Evolutionary conservation across 1,140 invertebrate genomes (phyloP).

Genomic region (Drosophila ercepeae): DNA sequence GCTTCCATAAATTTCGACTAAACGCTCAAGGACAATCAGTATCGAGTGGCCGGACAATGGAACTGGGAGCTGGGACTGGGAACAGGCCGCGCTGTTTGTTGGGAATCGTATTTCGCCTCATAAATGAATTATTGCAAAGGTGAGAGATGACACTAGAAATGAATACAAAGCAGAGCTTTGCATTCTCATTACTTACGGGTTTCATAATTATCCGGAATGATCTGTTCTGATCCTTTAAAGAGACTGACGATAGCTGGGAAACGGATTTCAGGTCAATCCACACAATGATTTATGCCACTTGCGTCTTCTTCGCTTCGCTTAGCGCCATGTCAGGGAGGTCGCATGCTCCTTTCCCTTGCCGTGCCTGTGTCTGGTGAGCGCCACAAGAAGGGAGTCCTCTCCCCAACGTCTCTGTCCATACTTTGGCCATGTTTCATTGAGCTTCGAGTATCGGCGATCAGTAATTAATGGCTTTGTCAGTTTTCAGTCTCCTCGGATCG

Average conservation of each 20-base stretch:
- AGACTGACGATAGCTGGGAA: too few species aligned
- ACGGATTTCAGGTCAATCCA: constrained; percentile 11
- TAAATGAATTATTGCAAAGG: constrained; percentile 48
- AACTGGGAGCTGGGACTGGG: background rate
- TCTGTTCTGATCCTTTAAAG: too few species aligned
- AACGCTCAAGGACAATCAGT: constrained; percentile 75
- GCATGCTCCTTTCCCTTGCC: constrained; percentile 11
- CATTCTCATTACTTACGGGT: too few species aligned
- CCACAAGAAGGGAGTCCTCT: constrained; percentile 1
- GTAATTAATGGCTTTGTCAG: constrained; percentile 79
- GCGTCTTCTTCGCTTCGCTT: constrained; percentile 63
- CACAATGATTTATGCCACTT: constrained; percentile 62
- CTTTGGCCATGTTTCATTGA: constrained; percentile 55
- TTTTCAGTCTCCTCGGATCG: constrained; percentile 13
- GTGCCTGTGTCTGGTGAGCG: constrained; percentile 1
- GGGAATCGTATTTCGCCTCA: constrained; percentile 54
- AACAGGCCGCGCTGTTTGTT: constrained; percentile 22
- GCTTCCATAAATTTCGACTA: constrained; percentile 81
- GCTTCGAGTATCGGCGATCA: constrained; percentile 72
- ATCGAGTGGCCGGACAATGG: constrained; percentile 38
- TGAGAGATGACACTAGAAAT: background rate
- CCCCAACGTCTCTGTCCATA: constrained; percentile 10
- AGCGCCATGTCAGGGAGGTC: constrained; percentile 67
- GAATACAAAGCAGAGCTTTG: background rate
- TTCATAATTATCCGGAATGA: constrained; percentile 2